Percentiles rank a stretch among this genome's conserved stretches.
Conservation (phyloP, 2,797 vertebrate species). For the Leptatherina wallacei region DNA sequence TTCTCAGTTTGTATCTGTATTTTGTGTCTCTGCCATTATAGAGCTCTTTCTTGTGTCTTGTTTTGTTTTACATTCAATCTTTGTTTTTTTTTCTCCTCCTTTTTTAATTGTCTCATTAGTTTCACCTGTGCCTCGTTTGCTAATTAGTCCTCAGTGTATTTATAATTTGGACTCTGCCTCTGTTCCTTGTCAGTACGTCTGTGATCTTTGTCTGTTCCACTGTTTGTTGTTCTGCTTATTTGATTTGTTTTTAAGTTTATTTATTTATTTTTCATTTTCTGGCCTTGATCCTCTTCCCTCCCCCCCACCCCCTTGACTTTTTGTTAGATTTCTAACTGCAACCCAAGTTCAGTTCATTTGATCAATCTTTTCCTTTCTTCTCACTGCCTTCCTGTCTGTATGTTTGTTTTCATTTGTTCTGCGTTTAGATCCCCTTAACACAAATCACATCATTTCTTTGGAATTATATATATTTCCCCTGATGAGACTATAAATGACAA, state of each 20-base stretch:
- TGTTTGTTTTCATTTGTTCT: background rate
- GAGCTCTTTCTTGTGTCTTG: background rate
- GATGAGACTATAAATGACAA: background rate
- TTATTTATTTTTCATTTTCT: background rate
- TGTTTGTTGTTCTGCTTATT: background rate
- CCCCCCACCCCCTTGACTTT: background rate
- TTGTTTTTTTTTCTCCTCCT: background rate
- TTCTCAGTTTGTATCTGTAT: background rate
- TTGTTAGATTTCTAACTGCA: conserved; percentile 4
- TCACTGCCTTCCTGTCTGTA: background rate
- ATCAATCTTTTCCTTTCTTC: background rate
- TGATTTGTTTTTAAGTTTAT: background rate
- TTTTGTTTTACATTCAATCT: background rate
- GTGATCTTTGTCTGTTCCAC: background rate
- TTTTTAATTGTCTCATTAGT: conserved; percentile 1
- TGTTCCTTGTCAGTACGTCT: background rate
- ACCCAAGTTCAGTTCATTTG: background rate
- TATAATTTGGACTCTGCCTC: background rate
- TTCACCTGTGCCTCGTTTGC: background rate
- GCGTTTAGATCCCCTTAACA: background rate
- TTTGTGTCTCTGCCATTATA: background rate
- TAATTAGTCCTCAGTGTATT: conserved; percentile 7
- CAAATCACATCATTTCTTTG: background rate
- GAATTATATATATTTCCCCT: background rate
- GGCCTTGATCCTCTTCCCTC: background rate